Conservation (phyloP, 2,113 vertebrate species). For the Brachyistius frenatus region DNA sequence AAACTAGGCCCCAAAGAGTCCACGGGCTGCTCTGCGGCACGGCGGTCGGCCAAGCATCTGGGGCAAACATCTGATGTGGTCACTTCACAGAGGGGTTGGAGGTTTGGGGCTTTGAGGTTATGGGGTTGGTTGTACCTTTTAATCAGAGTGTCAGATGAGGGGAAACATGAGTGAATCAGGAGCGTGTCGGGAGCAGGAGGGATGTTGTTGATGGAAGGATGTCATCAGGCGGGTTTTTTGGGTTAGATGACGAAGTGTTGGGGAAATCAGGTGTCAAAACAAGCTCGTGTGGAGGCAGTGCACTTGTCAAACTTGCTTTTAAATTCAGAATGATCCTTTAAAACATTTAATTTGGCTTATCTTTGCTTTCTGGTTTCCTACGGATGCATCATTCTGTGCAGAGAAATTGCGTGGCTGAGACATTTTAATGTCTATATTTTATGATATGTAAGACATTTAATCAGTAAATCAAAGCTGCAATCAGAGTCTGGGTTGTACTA, state of each 20-base stretch:
- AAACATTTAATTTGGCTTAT: background rate
- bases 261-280: slow-evolving; percentile 8
- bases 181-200: slow-evolving; percentile 9
- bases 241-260: slow-evolving; percentile 19
- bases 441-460: background rate
- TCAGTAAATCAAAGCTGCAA: background rate
- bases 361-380: background rate
- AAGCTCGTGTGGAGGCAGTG: background rate
- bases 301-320: slow-evolving; percentile 4
- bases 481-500: background rate
- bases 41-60: slow-evolving; percentile 67
- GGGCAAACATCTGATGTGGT: slow-evolving; percentile 73
- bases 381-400: background rate
- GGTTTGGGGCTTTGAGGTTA: slow-evolving; percentile 47
- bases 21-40: slow-evolving; percentile 44
- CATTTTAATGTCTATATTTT: background rate
- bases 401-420: background rate
- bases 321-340: background rate
- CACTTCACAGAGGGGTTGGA: slow-evolving; percentile 44
- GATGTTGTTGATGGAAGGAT: slow-evolving; percentile 19
- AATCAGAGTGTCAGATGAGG: slow-evolving; percentile 55
- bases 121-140: slow-evolving; percentile 46
- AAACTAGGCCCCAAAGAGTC: slow-evolving; percentile 63
- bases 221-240: slow-evolving; percentile 25
- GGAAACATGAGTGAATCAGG: slow-evolving; percentile 22